Conservation (phyloP, 2,797 vertebrate genomes). For the Tachyglossus aculeatus region DNA sequence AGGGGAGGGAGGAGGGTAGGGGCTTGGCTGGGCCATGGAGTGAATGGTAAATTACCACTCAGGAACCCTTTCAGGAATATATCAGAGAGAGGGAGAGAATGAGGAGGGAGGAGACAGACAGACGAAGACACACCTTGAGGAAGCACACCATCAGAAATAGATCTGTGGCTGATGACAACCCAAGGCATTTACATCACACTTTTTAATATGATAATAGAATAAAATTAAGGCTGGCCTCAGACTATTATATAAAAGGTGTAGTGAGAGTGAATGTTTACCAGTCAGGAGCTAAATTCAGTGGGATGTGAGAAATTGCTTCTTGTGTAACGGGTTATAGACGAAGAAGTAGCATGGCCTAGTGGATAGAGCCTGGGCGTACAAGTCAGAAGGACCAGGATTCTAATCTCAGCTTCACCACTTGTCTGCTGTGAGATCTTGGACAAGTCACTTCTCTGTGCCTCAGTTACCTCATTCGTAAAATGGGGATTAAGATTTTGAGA, state of each 20-base stretch:
- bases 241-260: neutral
- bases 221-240: neutral
- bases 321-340: neutral
- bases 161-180: neutral
- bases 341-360: too few species aligned
- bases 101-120: neutral
- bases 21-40: too few species aligned
- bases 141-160: slow-evolving; percentile 32
- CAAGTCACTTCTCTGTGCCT: too few species aligned
- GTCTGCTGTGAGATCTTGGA: too few species aligned
- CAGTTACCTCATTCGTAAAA: too few species aligned
- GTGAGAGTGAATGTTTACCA: neutral
- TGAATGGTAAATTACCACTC: too few species aligned
- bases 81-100: neutral
- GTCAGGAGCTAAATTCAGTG: neutral
- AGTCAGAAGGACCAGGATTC: too few species aligned
- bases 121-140: neutral
- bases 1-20: too few species aligned
- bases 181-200: neutral
- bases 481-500: too few species aligned
- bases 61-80: too few species aligned
- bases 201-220: neutral
- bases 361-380: too few species aligned
- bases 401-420: too few species aligned
- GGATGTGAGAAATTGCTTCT: neutral